A percentile compares a stretch with the other conserved stretches of the same genome.
phyloP scores from a whole-genome alignment of 2,797 vertebrate species.

The Gymnopithys bicolor region DNA sequence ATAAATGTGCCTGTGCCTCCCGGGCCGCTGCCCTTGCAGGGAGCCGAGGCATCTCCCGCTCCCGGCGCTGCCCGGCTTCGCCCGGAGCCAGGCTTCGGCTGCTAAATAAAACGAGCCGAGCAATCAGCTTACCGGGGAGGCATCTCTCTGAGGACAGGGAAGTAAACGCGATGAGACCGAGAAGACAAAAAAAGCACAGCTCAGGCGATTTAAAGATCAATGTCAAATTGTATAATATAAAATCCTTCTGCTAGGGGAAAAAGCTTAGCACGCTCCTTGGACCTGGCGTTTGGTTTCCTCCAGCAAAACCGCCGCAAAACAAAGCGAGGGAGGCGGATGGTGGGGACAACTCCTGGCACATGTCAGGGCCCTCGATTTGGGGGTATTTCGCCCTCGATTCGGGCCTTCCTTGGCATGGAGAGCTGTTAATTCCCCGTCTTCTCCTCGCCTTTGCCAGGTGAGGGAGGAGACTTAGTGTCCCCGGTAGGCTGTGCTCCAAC shows the following conservation, averaged over 20 bases:
- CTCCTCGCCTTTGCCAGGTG: neutral
- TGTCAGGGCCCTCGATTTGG: neutral
- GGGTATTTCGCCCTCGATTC: neutral
- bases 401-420: neutral
- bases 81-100: neutral
- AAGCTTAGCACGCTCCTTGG: conserved; percentile 56
- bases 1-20: neutral
- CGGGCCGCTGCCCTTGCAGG: neutral
- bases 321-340: neutral
- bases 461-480: neutral
- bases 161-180: conserved; percentile 51
- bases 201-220: conserved; percentile 79
- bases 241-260: conserved; percentile 58
- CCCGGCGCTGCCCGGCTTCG: neutral
- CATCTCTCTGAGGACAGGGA: conserved; percentile 42
- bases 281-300: conserved; percentile 54
- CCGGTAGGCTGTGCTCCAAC: neutral
- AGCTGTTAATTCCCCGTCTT: neutral
- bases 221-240: conserved; percentile 75
- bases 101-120: conserved; percentile 26
- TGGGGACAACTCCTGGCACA: neutral
- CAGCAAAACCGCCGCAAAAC: neutral
- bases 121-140: conserved; percentile 60
- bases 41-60: neutral
- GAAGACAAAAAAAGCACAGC: conserved; percentile 71